These are phyloP conservation scores for Centruroides vittatus DNA, from an alignment of 1,140 invertebrate species.

Conservation along the genomic window DNA sequence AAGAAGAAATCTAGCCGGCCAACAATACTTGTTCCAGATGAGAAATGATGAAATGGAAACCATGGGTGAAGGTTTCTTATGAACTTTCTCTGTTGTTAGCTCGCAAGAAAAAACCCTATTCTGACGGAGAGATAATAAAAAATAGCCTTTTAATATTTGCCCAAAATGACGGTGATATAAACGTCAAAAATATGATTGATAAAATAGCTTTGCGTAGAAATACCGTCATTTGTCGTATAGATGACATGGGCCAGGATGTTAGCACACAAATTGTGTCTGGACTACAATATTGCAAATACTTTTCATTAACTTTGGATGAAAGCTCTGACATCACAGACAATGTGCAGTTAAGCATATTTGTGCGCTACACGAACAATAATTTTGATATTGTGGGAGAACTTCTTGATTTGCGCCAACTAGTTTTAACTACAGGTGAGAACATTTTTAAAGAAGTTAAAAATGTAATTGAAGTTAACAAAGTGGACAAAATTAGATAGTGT, in stretches of 20 bases:
- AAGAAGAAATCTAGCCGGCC: neutral
- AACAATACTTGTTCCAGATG: neutral
- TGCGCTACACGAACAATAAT: neutral
- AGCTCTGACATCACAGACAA: neutral
- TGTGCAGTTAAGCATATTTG: neutral
- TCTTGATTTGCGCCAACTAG: neutral
- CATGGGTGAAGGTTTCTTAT: neutral
- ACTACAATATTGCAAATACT: constrained; percentile 1
- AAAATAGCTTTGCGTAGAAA: constrained; percentile 1
- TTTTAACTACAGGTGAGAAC: neutral
- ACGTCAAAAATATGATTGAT: neutral
- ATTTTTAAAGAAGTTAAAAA: no score
- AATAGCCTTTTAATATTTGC: neutral
- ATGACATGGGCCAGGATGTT: neutral
- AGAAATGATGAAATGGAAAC: neutral
- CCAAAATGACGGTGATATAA: constrained; percentile 1
- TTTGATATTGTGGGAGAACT: neutral
- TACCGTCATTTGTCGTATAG: neutral
- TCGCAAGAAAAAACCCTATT: neutral
- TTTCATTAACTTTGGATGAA: neutral
- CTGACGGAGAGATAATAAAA: neutral
- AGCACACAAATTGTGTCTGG: neutral
- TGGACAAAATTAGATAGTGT: no score
- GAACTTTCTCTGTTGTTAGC: neutral
- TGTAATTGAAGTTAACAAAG: no score